Conservation (phyloP, 1,140 invertebrate species). For the Monochamus saltuarius region DNA sequence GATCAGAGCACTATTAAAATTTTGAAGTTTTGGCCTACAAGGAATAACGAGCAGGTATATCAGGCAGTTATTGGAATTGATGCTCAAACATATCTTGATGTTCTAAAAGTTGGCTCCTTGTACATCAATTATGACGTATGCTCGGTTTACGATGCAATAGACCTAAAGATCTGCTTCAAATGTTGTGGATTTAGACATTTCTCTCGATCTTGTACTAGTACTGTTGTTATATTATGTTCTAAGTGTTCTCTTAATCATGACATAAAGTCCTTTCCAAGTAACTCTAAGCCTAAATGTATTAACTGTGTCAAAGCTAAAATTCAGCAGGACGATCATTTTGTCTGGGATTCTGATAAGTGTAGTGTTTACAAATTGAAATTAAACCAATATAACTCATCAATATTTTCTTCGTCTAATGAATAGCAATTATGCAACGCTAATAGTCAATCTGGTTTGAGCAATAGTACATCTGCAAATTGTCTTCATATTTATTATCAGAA, state of each 20-base stretch:
- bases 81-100: constrained; percentile 2
- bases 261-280: not conserved
- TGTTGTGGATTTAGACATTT: constrained; percentile 1
- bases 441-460: too few relatives aligned
- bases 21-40: constrained; percentile 6
- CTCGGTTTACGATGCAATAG: not conserved
- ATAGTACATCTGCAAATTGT: too few relatives aligned
- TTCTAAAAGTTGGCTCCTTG: not conserved
- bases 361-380: too few relatives aligned
- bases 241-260: not conserved
- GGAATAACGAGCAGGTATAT: constrained; percentile 7
- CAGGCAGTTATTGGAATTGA: constrained; percentile 4
- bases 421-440: too few relatives aligned
- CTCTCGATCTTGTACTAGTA: not conserved
- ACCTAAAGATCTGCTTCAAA: constrained; percentile 1
- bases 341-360: too few relatives aligned
- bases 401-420: too few relatives aligned
- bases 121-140: constrained; percentile 9
- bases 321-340: too few relatives aligned
- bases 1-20: not conserved
- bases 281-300: not conserved
- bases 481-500: too few relatives aligned
- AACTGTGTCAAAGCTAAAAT: not conserved
- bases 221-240: not conserved
- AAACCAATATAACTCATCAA: too few relatives aligned